Evolutionary conservation across 2,797 vertebrate species (phyloP), one percentile per base, ranked within the genome.

Genomic region (Hoplostethus atlanticus): DNA sequence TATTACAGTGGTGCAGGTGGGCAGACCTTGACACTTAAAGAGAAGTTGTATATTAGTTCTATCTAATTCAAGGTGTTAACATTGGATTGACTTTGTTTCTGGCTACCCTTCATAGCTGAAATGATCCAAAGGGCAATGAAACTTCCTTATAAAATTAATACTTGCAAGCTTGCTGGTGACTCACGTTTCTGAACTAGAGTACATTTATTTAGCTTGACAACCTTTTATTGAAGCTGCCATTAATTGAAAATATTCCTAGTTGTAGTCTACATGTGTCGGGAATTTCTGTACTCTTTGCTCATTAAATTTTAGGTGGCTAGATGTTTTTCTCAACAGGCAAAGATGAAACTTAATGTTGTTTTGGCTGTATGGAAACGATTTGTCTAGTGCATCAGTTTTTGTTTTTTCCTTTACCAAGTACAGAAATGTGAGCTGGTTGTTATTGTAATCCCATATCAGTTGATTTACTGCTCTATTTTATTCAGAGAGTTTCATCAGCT

Each of bases 401-500:
- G 28, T 28, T 28, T 28, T 28, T 28, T 28, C 21, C 21, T 21
- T 2, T 28, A 28, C 28, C 28, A 28, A 2, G 28, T 28, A 2
- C 28, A 7, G 2, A 64, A 54, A 34, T 73, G 25, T 58, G 21
- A 16, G 4, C 67, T 56, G 65, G 21, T 66, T 67, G 40, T 40
- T 2, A 58, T 17, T 51, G 64, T 28, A 28, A 71, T 44, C 66
- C 13, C n/a, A 4, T 68, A 60, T 52, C 28, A 36, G 50, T 61
- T 44, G 58, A 71, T 69, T 71, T 75, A 71, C 72, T 73, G 68
- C 69, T 80, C 71, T 75, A 54, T 38, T 60, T 72, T 30, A 65
- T 61, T 70, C 36, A 53, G 40, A 46, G 65, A 83, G 62, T 76
- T 65, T 80, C 73, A 70, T 74, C 73, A 72, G 62, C 80, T 69